Conservation (phyloP, 2,888 invertebrate genomes). For the Oxycera nigricornis region DNA sequence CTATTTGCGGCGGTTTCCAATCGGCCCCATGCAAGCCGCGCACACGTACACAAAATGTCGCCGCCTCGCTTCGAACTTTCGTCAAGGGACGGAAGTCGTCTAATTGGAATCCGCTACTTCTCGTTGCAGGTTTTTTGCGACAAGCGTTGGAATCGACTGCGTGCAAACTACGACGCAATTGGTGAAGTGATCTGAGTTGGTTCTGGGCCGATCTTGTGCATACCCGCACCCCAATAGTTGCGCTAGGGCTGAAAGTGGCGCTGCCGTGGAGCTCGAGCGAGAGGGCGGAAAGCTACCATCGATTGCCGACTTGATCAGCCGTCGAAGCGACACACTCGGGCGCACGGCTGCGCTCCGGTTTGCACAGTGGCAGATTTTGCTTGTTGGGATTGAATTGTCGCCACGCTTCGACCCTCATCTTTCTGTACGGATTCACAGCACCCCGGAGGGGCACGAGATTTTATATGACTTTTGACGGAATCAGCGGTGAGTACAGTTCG, state of each 20-base stretch:
- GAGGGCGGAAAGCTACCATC: not conserved
- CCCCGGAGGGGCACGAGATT: constrained; percentile 64
- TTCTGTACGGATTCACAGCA: constrained; percentile 58
- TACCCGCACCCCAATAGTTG: not conserved
- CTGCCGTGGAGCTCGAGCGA: too few relatives aligned
- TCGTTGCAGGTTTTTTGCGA: constrained; percentile 3
- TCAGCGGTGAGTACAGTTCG: constrained; percentile 76
- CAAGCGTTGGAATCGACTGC: not conserved
- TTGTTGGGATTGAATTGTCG: constrained; percentile 2
- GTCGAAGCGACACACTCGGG: not conserved
- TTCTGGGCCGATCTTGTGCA: not conserved
- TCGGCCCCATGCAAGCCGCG: not conserved
- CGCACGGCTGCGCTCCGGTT: not conserved
- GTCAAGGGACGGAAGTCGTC: not conserved
- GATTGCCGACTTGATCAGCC: not conserved
- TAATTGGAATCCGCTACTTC: not conserved
- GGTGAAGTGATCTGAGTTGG: not conserved
- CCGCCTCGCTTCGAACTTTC: not conserved
- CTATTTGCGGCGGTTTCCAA: too few relatives aligned
- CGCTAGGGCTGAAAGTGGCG: not conserved
- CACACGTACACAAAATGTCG: constrained; percentile 27
- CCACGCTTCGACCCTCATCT: constrained; percentile 44
- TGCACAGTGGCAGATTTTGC: constrained; percentile 4
- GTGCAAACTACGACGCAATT: not conserved
- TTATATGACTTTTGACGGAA: constrained; percentile 98